Percentiles rank a stretch among this genome's conserved stretches.
phyloP scores from a whole-genome alignment of 2,797 vertebrate genomes.

The Strix occidentalis region DNA sequence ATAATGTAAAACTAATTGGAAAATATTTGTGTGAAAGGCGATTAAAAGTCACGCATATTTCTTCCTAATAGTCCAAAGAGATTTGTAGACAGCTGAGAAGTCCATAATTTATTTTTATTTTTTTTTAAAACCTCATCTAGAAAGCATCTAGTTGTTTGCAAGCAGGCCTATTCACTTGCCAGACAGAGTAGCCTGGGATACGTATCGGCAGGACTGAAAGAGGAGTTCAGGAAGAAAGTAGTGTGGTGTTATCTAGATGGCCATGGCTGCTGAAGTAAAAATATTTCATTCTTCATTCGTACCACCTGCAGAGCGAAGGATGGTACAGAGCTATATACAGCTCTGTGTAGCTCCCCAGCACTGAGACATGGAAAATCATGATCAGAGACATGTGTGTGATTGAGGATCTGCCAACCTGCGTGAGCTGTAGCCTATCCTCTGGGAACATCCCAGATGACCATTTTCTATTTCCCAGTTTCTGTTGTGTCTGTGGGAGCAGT shows the following conservation, averaged over 20 bases:
- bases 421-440: background rate
- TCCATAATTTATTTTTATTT: background rate
- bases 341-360: background rate
- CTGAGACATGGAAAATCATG: background rate
- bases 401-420: background rate
- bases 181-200: background rate
- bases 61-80: background rate
- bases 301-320: background rate
- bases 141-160: background rate
- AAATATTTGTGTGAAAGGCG: background rate
- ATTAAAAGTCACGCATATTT: background rate
- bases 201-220: background rate
- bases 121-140: background rate
- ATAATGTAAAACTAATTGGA: background rate
- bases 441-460: background rate
- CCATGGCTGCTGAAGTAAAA: background rate
- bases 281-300: background rate
- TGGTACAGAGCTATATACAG: background rate
- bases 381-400: background rate
- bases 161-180: background rate
- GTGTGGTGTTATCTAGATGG: background rate
- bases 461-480: background rate
- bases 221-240: background rate
- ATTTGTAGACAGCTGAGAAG: background rate
- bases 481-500: fast-evolving